These are phyloP conservation scores for Tyrannus savana DNA, from an alignment of 2,113 vertebrate species.

Conservation along the genomic window DNA sequence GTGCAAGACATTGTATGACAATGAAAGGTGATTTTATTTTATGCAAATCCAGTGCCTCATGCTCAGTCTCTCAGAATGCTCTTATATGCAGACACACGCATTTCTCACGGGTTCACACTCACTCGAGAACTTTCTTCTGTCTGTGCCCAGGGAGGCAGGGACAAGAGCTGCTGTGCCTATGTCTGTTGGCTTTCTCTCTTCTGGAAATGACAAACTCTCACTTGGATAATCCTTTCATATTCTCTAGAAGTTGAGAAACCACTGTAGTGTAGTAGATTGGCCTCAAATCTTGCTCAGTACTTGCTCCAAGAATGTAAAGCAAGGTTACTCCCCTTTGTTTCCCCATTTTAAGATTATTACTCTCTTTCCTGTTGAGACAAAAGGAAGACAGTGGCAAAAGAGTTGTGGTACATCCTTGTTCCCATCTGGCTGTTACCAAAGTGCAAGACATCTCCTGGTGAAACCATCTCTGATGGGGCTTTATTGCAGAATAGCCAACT, in stretches of 20 bases:
- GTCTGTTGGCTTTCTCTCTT: background rate
- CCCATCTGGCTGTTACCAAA: background rate
- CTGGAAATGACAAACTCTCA: background rate
- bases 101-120: background rate
- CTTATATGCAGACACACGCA: accelerated
- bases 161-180: background rate
- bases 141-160: background rate
- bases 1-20: background rate
- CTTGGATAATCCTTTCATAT: background rate
- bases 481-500: background rate
- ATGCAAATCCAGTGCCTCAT: background rate
- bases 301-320: background rate
- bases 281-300: background rate
- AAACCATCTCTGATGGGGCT: background rate
- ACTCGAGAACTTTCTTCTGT: background rate
- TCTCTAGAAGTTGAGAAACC: background rate
- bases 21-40: background rate
- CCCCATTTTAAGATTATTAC: background rate
- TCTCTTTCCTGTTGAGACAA: background rate
- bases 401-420: background rate
- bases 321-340: background rate
- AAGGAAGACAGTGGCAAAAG: background rate
- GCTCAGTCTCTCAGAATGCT: background rate
- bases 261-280: background rate
- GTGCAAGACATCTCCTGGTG: background rate